phyloP scores from a whole-genome alignment of 2,888 invertebrate genomes.

The Germaria angustata region DNA sequence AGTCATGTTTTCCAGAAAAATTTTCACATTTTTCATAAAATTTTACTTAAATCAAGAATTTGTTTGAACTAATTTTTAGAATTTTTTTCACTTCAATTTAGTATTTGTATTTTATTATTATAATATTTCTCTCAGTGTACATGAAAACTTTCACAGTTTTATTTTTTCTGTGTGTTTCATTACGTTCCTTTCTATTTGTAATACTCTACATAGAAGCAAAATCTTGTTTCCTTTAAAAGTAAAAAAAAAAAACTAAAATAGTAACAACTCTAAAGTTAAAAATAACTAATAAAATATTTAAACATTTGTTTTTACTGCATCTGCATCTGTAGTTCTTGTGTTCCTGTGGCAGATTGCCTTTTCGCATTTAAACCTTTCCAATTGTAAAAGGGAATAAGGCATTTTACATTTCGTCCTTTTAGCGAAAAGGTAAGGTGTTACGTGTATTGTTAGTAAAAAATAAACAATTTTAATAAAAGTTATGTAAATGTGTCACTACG shows the following conservation, averaged over 20 bases:
- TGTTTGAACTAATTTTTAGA: no score
- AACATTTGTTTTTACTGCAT: slow-evolving; percentile 34
- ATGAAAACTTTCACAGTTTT: no score
- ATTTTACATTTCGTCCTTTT: not conserved
- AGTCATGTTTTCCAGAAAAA: no score
- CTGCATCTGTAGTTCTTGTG: not conserved
- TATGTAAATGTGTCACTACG: not conserved
- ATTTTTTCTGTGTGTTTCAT: not conserved
- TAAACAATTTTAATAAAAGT: slow-evolving; percentile 11
- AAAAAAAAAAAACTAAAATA: not conserved
- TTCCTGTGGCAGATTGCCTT: slow-evolving; percentile 38
- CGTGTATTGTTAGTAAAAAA: not conserved
- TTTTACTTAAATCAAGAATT: no score
- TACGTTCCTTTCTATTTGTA: not conserved
- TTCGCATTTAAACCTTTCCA: slow-evolving; percentile 40
- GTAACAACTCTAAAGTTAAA: slow-evolving; percentile 12
- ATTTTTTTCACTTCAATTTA: no score
- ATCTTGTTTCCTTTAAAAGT: not conserved
- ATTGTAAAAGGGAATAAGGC: not conserved
- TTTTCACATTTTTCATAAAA: no score
- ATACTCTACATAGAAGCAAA: not conserved
- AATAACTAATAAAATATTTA: slow-evolving; percentile 46
- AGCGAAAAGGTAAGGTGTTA: slow-evolving; percentile 7
- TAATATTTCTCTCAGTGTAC: no score
- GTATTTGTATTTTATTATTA: no score